Conservation (phyloP, 2,113 vertebrate genomes). For the Lagopus muta region DNA sequence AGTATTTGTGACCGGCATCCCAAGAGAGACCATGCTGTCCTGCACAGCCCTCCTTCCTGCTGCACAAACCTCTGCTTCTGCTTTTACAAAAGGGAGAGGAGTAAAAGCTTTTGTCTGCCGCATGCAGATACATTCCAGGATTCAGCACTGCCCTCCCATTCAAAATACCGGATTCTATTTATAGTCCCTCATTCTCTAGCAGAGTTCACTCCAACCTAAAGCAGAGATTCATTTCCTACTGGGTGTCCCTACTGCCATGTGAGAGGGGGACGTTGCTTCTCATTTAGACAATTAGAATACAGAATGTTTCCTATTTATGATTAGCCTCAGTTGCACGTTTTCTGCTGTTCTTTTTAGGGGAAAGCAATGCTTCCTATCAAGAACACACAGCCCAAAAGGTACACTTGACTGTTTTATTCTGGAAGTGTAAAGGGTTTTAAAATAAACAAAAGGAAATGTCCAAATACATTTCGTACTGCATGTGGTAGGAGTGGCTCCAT, state of each 20-base stretch:
- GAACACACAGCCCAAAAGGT: background rate
- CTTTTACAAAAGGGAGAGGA: background rate
- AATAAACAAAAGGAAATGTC: slow-evolving; percentile 23
- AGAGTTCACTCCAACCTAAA: background rate
- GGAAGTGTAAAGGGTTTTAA: slow-evolving; percentile 11
- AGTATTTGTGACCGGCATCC: background rate
- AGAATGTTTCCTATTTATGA: background rate
- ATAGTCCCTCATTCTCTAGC: slow-evolving; percentile 20
- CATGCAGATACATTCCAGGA: background rate
- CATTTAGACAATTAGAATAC: background rate
- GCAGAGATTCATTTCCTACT: background rate
- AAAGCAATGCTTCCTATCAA: background rate
- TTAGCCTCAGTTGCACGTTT: background rate
- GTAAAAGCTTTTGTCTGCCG: background rate
- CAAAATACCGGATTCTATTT: slow-evolving; percentile 30
- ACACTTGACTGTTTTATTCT: slow-evolving; percentile 43
- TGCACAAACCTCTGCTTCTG: background rate
- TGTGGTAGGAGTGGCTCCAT: slow-evolving; percentile 22
- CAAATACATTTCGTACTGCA: slow-evolving; percentile 32
- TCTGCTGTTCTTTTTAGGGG: background rate
- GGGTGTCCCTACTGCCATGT: background rate
- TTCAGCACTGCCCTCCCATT: background rate
- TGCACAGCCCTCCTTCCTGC: background rate
- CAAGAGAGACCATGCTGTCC: background rate
- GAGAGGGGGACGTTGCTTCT: background rate